These are phyloP conservation scores for Glaucomys volans DNA, from an alignment of 2,113 vertebrate genomes.

Conservation along the genomic window DNA sequence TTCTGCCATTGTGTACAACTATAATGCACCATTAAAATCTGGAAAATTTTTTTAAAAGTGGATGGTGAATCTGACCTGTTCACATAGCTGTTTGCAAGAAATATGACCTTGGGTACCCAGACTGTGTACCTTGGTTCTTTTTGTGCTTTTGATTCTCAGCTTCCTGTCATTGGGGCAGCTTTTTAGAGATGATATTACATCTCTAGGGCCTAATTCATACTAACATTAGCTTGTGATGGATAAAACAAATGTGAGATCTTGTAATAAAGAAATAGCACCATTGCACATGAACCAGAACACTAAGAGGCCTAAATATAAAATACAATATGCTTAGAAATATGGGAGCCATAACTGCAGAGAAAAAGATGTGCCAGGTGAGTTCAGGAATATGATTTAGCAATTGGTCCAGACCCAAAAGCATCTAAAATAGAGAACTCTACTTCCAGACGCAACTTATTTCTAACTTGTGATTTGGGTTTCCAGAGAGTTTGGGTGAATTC, in stretches of 20 bases:
- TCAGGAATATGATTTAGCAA: conserved; percentile 54
- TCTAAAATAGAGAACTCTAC: background rate
- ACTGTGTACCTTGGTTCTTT: conserved; percentile 43
- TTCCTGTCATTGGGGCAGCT: conserved; percentile 81
- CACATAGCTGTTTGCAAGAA: conserved; percentile 53
- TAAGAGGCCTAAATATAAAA: conserved; percentile 77
- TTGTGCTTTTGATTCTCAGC: conserved; percentile 72
- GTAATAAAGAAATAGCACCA: conserved; percentile 84
- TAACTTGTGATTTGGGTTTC: background rate
- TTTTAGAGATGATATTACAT: conserved; percentile 84
- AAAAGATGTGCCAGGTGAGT: conserved; percentile 49
- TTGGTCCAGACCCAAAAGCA: background rate
- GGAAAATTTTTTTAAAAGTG: background rate
- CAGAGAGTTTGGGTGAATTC: background rate
- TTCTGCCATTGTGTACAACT: too few relatives aligned
- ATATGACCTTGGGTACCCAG: conserved; percentile 63
- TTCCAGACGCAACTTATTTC: background rate
- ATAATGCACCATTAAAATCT: too few relatives aligned
- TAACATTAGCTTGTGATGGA: conserved; percentile 82
- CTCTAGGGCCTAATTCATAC: conserved; percentile 79
- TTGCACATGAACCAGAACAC: conserved; percentile 80
- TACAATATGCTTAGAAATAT: conserved; percentile 59
- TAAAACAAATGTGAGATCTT: conserved; percentile 87
- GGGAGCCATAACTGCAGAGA: conserved; percentile 44
- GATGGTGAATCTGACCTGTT: background rate